Base-by-base conservation (phyloP, 2,888 invertebrate genomes). In the Pseudococcus viburni region DNA sequence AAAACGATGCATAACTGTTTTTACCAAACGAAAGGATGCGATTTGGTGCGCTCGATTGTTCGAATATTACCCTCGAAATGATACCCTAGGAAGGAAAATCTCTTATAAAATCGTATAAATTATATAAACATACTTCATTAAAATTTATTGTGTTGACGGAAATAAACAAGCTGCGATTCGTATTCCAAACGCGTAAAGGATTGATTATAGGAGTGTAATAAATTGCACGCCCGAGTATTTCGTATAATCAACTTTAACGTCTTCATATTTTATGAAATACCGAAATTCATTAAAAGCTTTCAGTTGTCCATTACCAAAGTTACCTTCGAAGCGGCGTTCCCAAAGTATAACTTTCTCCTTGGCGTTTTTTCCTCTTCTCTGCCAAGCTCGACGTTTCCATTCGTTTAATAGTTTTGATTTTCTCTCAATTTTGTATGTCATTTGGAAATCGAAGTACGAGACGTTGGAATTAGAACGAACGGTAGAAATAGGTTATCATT, bases 241-340 rank as follows among this genome's bases (percentile, higher is more conserved):
- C 68, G 68, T 73, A 73, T 73, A 22, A 73, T 73, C 68, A 73
- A 73, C 33, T 73, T 33, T 73, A 73, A 73, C 68, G 68, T 73
- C 68, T 73, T 73, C 15, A 73, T 73, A 73, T 73, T 73, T 33
- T 22, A 73, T 12, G 26, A 33, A 73, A 73, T 73, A 11, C 33
- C 22, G 68, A 73, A 73, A 73, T 73, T 73, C 68, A 73, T 73
- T 73, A 33, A 33, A 73, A 73, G 68, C 68, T 73, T 73, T 26
- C 68, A 73, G 68, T 73, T 33, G 68, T 73, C 68, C 68, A 33
- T 73, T 73, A 33, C 68, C 68, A 22, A 73, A 33, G 19, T 22
- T 51, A 51, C 51, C 51, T 59, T 59, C 19, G 19, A 59, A 59
- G 19, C 59, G 59, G 59, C 26, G 26, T 33, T 33, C 26, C 26